Base-by-base conservation (phyloP, 2,797 vertebrate species). In the Potorous gilbertii region DNA sequence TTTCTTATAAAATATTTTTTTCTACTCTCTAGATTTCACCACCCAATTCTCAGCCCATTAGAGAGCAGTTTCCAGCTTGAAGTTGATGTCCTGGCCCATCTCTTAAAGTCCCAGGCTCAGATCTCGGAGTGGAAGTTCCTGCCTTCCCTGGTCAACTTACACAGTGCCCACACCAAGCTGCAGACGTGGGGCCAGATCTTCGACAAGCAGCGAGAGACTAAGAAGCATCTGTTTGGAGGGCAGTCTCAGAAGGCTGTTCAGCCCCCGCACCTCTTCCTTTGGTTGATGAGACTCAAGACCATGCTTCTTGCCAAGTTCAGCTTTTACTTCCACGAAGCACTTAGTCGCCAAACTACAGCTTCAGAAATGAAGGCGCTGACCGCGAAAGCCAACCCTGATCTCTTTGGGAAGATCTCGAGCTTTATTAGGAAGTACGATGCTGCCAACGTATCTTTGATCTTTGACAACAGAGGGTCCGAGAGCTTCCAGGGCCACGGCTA, bases 401-500 rank as follows among this genome's bases (percentile, higher is more conserved):
- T 99, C 98, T 99, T 99, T 94, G 99, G 99, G 40, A 99, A 99
- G 97, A 99, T 99, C 97, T 99, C 99, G 62, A 99, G 99, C 96
- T 99, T 99, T 97, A 99, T 99, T 96, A 99, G 99, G 97, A 99
- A 99, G 95, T 99, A 99, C 0, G 99, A 99, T 3, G 99, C 99
- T 89, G 98, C 99, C 98, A 99, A 99, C 0, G 99, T 99, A 94
- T 99, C 99, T 4, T 98, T 99, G 96, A 99, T 99, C 98, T 99
- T 99, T 81, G 99, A 99, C 98, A 99, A 99, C 98, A 99, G 99
- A 0, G 99, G 99, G 89, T 99, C 99, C 0, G 99, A 99, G 94
- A 99, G 99, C 98, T 99, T 99, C 98, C 99, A 99, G 98, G 99
- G 99, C 55, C 99, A 99, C 81, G 99, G 99, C 21, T 99, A 99